phyloP scores from a whole-genome alignment of 2,888 invertebrate genomes.

The Agapostemon virescens region DNA sequence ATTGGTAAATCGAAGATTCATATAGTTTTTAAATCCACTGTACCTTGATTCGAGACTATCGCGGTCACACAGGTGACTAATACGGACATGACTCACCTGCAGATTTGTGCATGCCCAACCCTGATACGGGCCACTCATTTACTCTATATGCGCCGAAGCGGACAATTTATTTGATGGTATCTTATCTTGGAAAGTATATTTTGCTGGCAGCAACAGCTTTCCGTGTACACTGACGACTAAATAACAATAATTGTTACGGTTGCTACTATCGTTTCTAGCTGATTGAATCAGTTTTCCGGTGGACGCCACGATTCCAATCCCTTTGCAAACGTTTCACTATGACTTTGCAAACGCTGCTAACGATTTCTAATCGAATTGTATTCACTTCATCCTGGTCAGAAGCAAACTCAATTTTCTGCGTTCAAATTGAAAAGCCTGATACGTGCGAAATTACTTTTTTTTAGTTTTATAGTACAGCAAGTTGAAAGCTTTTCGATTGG shows the following conservation, averaged over 20 bases:
- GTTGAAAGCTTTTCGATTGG: too few relatives aligned
- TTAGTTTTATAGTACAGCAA: too few relatives aligned
- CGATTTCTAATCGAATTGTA: neutral
- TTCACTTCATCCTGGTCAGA: neutral
- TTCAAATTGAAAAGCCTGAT: neutral
- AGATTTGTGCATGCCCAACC: slow-evolving; percentile 16
- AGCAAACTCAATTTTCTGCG: neutral
- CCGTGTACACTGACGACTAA: neutral
- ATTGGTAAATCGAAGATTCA: too few relatives aligned
- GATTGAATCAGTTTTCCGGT: slow-evolving; percentile 4
- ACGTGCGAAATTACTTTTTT: too few relatives aligned
- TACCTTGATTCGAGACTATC: slow-evolving; percentile 3
- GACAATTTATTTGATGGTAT: slow-evolving; percentile 19
- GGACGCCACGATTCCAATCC: neutral
- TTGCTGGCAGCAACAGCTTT: slow-evolving; percentile 4
- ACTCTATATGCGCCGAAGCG: neutral
- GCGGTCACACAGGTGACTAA: slow-evolving; percentile 14
- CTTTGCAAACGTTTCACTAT: neutral
- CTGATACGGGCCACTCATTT: slow-evolving; percentile 17
- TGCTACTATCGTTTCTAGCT: neutral
- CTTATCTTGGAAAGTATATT: slow-evolving; percentile 26
- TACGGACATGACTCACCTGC: slow-evolving; percentile 21
- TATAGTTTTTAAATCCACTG: neutral
- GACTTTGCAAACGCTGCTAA: neutral
- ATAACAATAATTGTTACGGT: slow-evolving; percentile 18